A percentile compares a stretch with the other conserved stretches of the same genome.
phyloP scores from a whole-genome alignment of 2,888 invertebrate species.

The Euphydryas editha region DNA sequence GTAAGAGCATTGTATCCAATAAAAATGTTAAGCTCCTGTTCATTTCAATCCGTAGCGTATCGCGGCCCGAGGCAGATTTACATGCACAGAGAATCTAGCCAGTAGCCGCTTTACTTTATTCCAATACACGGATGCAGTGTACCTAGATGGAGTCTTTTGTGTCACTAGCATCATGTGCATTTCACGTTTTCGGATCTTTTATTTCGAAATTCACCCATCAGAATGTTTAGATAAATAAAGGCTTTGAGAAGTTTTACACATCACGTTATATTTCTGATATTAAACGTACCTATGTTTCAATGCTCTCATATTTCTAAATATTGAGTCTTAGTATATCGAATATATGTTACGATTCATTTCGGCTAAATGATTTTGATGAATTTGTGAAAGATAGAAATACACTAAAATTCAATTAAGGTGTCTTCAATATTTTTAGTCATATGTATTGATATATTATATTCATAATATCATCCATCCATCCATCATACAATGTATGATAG shows the following conservation, averaged over 20 bases:
- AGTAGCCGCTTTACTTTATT: slow-evolving; percentile 68
- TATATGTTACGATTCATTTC: too few relatives aligned
- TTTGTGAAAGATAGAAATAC: too few relatives aligned
- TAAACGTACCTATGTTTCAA: too few relatives aligned
- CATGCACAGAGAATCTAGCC: slow-evolving; percentile 66
- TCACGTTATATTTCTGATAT: slow-evolving; percentile 5
- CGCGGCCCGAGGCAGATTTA: slow-evolving; percentile 67
- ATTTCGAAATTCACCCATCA: slow-evolving; percentile 33
- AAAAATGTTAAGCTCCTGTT: slow-evolving; percentile 71
- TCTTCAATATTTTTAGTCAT: too few relatives aligned
- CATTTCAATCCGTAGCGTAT: slow-evolving; percentile 73
- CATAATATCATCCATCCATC: too few relatives aligned
- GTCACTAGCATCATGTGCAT: slow-evolving; percentile 37
- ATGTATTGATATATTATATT: too few relatives aligned
- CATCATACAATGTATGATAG: too few relatives aligned
- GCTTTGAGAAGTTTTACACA: slow-evolving; percentile 20
- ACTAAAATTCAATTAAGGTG: too few relatives aligned
- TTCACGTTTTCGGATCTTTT: slow-evolving; percentile 33
- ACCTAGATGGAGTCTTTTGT: slow-evolving; percentile 40
- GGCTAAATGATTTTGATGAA: too few relatives aligned
- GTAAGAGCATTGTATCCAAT: slow-evolving; percentile 57
- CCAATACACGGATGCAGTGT: slow-evolving; percentile 53
- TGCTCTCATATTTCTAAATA: too few relatives aligned
- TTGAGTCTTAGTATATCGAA: too few relatives aligned
- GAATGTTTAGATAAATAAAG: slow-evolving; percentile 23